phyloP scores from a whole-genome alignment of 2,797 vertebrate genomes.

The Dermochelys coriacea region DNA sequence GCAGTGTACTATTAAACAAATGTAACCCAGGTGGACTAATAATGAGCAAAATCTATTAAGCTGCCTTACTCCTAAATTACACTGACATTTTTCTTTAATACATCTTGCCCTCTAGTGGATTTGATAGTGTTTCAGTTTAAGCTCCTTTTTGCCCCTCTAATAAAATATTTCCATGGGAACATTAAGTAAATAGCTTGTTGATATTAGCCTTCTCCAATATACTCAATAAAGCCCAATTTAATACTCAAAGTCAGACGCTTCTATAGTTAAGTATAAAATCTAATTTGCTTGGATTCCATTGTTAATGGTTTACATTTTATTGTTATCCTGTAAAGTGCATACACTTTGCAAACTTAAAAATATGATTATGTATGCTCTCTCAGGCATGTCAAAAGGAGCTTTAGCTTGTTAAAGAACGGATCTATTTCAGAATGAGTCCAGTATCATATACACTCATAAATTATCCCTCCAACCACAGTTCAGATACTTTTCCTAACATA shows the following conservation, averaged over 20 bases:
- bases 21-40: constrained; percentile 39
- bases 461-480: background rate
- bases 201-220: background rate
- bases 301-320: background rate
- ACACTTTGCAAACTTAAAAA: background rate
- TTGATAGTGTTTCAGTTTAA: background rate
- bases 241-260: background rate
- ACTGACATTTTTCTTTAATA: constrained; percentile 16
- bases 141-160: constrained; percentile 27
- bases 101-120: constrained; percentile 2
- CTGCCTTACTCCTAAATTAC: background rate
- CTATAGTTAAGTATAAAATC: background rate
- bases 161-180: background rate
- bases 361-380: background rate
- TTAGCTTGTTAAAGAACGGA: background rate
- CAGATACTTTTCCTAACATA: background rate
- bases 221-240: background rate
- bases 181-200: background rate
- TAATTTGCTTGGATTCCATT: background rate
- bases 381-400: background rate
- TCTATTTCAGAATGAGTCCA: background rate
- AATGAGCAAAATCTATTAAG: constrained; percentile 17
- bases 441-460: background rate
- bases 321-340: background rate
- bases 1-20: background rate